These are phyloP conservation scores for Psittacus erithacus DNA, from an alignment of 2,113 vertebrate species.

Conservation along the genomic window DNA sequence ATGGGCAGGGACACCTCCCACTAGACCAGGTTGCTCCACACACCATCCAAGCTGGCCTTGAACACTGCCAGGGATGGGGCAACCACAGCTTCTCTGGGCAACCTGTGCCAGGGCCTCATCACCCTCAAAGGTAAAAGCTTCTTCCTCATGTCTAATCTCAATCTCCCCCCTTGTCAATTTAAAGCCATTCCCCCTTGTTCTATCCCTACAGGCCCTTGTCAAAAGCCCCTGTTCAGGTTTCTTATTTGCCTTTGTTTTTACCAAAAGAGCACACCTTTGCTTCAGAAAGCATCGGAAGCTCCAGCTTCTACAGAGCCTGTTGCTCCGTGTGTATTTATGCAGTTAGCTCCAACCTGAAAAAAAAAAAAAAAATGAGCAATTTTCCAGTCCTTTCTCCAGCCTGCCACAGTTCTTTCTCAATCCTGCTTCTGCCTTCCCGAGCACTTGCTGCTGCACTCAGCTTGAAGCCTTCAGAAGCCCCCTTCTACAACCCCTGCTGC, in stretches of 20 bases:
- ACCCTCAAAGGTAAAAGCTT: not conserved
- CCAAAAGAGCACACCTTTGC: not conserved
- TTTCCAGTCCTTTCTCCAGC: not conserved
- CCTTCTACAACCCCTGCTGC: fast-evolving
- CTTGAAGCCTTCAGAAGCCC: fast-evolving
- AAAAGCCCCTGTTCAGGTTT: not conserved
- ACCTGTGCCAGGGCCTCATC: not conserved
- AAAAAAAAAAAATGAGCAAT: not conserved
- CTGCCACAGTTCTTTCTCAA: not conserved
- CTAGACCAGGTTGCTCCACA: not conserved
- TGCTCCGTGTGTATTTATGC: not conserved
- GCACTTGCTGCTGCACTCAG: not conserved
- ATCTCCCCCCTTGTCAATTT: not conserved
- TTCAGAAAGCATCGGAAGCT: not conserved
- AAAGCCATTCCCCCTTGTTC: not conserved
- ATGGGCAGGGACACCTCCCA: not conserved
- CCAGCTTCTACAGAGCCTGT: not conserved
- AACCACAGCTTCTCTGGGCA: not conserved
- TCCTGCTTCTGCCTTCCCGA: not conserved
- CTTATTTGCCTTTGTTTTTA: not conserved
- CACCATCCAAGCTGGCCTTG: not conserved
- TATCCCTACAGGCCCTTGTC: not conserved
- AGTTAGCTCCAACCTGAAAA: not conserved
- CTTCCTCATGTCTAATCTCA: not conserved
- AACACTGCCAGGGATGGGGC: not conserved